A percentile compares a stretch with the other conserved stretches of the same genome.
These are phyloP conservation scores for Phataginus tricuspis DNA, from an alignment of 2,797 vertebrate species.

Conservation along the genomic window DNA sequence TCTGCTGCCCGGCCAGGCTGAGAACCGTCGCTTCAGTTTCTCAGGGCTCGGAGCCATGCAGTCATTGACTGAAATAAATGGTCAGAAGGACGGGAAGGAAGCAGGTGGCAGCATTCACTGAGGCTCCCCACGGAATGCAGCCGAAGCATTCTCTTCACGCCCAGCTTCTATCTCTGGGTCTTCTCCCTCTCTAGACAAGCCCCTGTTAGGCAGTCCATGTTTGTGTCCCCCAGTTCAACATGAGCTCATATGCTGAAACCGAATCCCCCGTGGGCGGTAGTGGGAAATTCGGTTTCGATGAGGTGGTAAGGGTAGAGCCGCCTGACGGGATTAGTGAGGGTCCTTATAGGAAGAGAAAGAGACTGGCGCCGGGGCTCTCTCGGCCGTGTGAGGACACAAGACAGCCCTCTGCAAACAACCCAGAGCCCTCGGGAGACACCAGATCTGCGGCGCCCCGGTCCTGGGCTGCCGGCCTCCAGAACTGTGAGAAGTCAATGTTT, in stretches of 20 bases:
- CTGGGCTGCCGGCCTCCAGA: background rate
- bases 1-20: background rate
- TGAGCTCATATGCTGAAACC: background rate
- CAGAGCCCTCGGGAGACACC: background rate
- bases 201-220: background rate
- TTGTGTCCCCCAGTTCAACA: background rate
- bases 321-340: background rate
- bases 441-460: background rate
- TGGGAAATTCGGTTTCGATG: background rate
- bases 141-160: too few species aligned
- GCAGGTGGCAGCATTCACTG: background rate
- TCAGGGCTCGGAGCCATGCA: background rate
- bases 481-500: background rate
- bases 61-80: background rate
- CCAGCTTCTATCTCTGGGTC: background rate
- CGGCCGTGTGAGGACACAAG: background rate
- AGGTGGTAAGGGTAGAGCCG: background rate
- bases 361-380: background rate
- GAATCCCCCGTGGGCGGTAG: background rate
- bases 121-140: fast-evolving
- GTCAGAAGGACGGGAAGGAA: background rate
- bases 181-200: background rate
- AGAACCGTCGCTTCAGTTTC: background rate
- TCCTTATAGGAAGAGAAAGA: background rate
- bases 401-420: background rate